Conservation (phyloP, 2,797 vertebrate species). For the Trematomus bernacchii region DNA sequence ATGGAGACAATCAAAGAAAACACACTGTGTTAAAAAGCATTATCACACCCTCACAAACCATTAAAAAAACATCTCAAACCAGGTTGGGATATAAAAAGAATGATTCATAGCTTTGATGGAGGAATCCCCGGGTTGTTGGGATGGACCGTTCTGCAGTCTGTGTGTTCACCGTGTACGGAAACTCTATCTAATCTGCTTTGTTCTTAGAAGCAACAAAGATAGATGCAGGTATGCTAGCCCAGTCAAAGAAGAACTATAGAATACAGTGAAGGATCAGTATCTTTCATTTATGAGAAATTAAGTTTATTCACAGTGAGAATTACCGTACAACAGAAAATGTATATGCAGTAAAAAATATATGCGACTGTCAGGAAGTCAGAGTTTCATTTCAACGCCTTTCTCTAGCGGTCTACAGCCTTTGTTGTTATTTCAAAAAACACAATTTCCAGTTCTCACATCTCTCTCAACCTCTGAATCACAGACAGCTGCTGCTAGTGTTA, state of each 20-base stretch:
- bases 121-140: conserved; percentile 49
- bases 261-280: neutral
- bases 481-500: neutral
- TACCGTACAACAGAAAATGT: neutral
- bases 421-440: conserved; percentile 26
- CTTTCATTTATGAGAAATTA: neutral
- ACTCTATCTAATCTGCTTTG: conserved; percentile 4
- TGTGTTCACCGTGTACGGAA: conserved; percentile 32
- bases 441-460: conserved; percentile 12
- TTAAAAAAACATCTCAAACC: conserved; percentile 8
- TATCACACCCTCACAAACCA: conserved; percentile 11
- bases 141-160: conserved; percentile 31
- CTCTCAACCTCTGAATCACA: conserved; percentile 10
- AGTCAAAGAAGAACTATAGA: neutral
- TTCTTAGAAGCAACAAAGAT: conserved; percentile 8
- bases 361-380: neutral
- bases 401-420: conserved; percentile 1
- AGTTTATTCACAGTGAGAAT: neutral
- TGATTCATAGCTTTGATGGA: conserved; percentile 57
- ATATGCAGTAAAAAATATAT: neutral
- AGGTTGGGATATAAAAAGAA: conserved; percentile 40
- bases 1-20: conserved; percentile 14
- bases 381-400: conserved; percentile 11
- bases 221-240: neutral
- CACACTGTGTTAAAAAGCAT: neutral